phyloP scores from a whole-genome alignment of 2,797 vertebrate species.

The Meda fulgida region DNA sequence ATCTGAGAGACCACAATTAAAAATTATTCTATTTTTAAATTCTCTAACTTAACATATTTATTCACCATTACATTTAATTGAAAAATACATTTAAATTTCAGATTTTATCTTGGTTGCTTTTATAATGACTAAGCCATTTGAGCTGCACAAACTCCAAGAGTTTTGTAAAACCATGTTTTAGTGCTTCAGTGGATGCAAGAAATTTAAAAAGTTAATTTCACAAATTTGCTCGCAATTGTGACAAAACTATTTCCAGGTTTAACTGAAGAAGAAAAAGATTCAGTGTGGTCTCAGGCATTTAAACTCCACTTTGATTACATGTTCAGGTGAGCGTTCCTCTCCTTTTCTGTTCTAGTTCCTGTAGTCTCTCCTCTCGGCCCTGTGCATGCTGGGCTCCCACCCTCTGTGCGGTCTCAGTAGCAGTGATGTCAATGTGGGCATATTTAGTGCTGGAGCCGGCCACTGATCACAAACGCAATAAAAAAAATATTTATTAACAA shows the following conservation, averaged over 20 bases:
- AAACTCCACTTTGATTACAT: background rate
- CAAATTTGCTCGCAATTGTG: background rate
- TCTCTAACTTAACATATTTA: background rate
- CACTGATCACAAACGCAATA: conserved; percentile 69
- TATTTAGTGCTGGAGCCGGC: conserved; percentile 78
- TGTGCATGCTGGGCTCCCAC: conserved; percentile 84
- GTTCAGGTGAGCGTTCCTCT: conserved; percentile 69
- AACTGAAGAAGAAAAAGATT: background rate
- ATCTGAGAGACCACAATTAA: background rate
- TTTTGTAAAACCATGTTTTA: background rate
- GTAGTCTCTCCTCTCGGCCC: conserved; percentile 80
- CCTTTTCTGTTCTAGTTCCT: conserved; percentile 80
- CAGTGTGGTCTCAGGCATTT: background rate
- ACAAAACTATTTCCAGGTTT: background rate
- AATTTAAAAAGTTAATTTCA: background rate
- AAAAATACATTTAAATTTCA: background rate
- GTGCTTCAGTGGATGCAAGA: background rate
- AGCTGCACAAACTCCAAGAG: background rate
- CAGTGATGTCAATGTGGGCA: conserved; percentile 84
- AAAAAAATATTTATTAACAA: background rate
- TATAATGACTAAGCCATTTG: background rate
- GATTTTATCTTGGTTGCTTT: background rate
- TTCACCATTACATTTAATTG: background rate
- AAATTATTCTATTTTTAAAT: background rate
- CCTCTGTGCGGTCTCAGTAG: conserved; percentile 85